Conservation (phyloP, 2,113 vertebrate species). For the Thamnaconus septentrionalis region DNA sequence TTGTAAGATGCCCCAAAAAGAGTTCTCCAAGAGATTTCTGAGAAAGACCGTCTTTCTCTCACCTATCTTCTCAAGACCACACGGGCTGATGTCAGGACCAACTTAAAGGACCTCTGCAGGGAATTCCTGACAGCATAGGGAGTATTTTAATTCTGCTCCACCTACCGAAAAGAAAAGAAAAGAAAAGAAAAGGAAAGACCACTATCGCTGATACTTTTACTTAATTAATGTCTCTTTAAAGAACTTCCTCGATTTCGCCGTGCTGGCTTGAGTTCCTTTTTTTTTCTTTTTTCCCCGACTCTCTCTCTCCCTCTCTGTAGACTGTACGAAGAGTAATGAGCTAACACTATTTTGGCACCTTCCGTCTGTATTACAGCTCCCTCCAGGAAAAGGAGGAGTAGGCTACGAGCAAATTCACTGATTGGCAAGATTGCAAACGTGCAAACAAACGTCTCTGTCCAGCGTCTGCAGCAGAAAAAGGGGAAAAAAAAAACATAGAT, state of each 20-base stretch:
- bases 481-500: constrained; percentile 22
- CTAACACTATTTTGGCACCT: constrained; percentile 45
- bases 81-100: no score
- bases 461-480: constrained; percentile 16
- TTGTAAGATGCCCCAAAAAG: no score
- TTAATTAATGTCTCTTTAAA: neutral
- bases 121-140: no score
- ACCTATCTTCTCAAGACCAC: no score
- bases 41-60: no score
- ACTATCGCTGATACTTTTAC: neutral
- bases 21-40: no score
- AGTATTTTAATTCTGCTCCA: no score
- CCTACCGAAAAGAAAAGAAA: no score
- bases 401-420: constrained; percentile 23
- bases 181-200: neutral
- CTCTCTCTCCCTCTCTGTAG: constrained; percentile 20
- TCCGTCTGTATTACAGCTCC: constrained; percentile 20
- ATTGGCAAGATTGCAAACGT: constrained; percentile 23
- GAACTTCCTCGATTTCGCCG: no score
- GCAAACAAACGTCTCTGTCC: constrained; percentile 40
- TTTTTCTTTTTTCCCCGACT: constrained; percentile 1
- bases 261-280: no score
- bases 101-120: no score
- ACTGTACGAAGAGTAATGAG: constrained; percentile 50
- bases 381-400: neutral